Base-by-base conservation (phyloP, 2,888 invertebrate species). In the Rhamnusium bicolor region DNA sequence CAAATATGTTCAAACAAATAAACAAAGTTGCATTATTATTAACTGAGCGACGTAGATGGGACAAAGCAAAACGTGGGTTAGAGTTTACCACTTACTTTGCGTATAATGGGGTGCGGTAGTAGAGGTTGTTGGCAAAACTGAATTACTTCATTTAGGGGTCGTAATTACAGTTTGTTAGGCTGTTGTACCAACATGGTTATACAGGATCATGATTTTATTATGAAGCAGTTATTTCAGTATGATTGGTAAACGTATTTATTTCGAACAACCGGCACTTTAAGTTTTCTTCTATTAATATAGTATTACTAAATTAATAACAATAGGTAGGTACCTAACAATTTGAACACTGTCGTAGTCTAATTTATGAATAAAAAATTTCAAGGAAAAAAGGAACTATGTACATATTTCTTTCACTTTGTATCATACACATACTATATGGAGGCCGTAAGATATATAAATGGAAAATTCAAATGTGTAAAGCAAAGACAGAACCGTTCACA, bases 51-150 rank as follows among this genome's bases (percentile, higher is more conserved):
- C 18, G 51, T 53, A 40, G 53, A 51, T 32, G n/a, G 47, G 18
- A 32, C 7, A 53, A 53, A n/a, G 53, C 53, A 19, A 29, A 53
- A 19, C 24, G 32, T 49, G 47, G 49, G 51, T 47, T 19, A 14
- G 29, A 40, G 40, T 65, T 65, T 40, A 65, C 53, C 29, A 63
- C 63, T 63, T 63, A 65, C 53, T 65, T 65, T 53, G 53, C 40
- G 40, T 63, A 47, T 49, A 56, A 69, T 73, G 56, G 73, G 73
- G 73, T 73, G 73, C 69, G 71, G 70, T 71, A 72, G 69, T 53
- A 61, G 56, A 71, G 63, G 67, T 69, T 75, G 75, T 72, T 72
- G 76, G 76, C 69, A 74, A 77, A 74, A 74, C 71, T 77, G 76
- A 77, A 74, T 77, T 77, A 74, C 74, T 75, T 71, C 71, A 66